Evolutionary conservation across 2,888 invertebrate genomes (phyloP), one percentile per base, ranked within the genome.

Genomic region (Dryadula phaetusa): DNA sequence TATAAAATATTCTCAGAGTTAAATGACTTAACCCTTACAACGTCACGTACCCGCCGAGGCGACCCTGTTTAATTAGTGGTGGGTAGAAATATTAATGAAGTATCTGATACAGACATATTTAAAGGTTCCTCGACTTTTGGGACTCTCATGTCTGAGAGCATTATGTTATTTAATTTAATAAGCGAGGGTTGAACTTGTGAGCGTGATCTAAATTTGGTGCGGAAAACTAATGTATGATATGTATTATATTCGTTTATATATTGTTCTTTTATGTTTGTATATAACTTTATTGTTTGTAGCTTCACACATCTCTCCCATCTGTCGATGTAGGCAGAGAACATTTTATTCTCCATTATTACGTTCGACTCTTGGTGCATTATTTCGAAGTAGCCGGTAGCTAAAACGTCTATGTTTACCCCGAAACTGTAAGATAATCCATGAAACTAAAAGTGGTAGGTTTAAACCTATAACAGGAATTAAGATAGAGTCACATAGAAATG

Each of bases 71-170:
- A 86, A 87, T 88, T 86, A 87, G 73, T 78, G 82, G 81, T 83
- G 80, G 78, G 80, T 79, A 75, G 77, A 86, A 89, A 88, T 89
- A 89, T 90, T 90, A 88, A 90, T 84, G 86, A 85, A 83, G 86
- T 83, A 85, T 85, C 85, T 85, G 82, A 85, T 83, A 82, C 85
- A 77, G 84, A 84, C 84, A 82, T 82, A 83, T 83, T 82, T 64
- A 64, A 81, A 79, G 67, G 72, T 70, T 72, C 73, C 62, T 67
- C 72, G 67, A 73, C 74, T 74, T 73, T 67, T 66, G 69, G 74
- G 72, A 73, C 69, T 71, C n/a, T 69, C 64, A 53, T 58, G 66
- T 70, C 63, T 69, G 53, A 63, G 65, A 66, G 63, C 70, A 74
- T 77, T 82, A 80, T 76, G 77, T 82, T 52, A 52, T 52, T 52